Percentiles rank a stretch among this genome's conserved stretches.
Evolutionary conservation across 2,888 invertebrate genomes (phyloP).

Genomic region (Calliopum simillimum): DNA sequence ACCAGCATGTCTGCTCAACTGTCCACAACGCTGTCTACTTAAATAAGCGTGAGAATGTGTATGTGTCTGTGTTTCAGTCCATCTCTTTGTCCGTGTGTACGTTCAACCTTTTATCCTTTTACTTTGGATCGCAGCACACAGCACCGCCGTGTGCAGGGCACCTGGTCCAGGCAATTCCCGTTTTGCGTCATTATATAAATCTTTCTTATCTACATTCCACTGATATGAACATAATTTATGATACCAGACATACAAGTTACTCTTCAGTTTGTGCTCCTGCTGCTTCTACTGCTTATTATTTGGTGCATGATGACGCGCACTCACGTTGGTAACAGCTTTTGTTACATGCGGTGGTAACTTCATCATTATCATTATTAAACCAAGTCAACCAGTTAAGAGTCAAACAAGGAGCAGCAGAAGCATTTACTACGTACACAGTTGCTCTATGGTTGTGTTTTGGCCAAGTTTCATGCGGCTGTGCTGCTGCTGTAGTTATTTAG

Average conservation of each 20-base stretch:
- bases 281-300: not conserved
- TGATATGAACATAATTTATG: constrained; percentile 46
- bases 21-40: not conserved
- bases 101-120: not conserved
- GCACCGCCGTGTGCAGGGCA: constrained; percentile 19
- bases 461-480: no score
- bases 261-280: constrained; percentile 10
- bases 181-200: constrained; percentile 38
- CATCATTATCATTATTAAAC: constrained; percentile 16
- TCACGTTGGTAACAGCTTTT: constrained; percentile 8
- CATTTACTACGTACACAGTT: no score
- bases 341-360: constrained; percentile 7
- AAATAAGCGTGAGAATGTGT: no score
- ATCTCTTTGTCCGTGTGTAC: not conserved
- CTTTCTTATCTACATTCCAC: constrained; percentile 43
- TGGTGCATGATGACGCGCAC: not conserved
- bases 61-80: not conserved
- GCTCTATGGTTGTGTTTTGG: no score
- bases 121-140: not conserved
- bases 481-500: no score
- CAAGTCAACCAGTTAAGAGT: not conserved
- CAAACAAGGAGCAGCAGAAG: no score
- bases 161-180: constrained; percentile 29
- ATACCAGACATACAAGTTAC: constrained; percentile 38
- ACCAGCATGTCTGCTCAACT: not conserved